Conservation (phyloP, 2,888 invertebrate species). For the Pristionchus entomophagus region DNA sequence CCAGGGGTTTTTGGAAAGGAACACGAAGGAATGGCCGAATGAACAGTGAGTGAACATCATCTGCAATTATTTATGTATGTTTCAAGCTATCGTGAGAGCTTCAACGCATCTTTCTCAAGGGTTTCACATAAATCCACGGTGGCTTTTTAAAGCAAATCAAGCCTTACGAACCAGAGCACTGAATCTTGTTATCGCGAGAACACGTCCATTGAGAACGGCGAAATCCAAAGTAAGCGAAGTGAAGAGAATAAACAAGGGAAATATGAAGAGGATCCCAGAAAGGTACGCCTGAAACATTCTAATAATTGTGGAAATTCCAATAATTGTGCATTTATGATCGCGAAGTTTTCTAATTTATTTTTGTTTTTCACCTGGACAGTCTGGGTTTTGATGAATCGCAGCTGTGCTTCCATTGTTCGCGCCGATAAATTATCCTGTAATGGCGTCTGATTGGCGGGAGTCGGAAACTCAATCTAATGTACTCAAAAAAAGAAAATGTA, state of each 20-base stretch:
- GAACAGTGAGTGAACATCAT: slow-evolving; percentile 8
- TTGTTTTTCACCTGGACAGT: background rate
- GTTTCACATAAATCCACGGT: background rate
- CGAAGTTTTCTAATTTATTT: too few species aligned
- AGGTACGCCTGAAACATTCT: background rate
- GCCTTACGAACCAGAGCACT: background rate
- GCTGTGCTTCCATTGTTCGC: background rate
- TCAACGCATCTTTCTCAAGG: background rate
- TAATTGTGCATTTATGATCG: background rate
- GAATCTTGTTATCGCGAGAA: background rate
- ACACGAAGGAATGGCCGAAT: background rate
- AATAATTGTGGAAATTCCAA: too few species aligned
- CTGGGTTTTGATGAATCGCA: background rate
- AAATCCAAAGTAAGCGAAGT: background rate
- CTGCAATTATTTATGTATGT: background rate
- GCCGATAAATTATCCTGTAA: background rate
- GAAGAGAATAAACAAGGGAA: background rate
- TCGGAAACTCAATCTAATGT: too few species aligned
- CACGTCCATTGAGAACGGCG: background rate
- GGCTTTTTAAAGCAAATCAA: background rate
- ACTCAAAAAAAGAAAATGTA: too few species aligned
- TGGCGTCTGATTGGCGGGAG: too few species aligned
- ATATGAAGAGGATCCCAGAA: background rate
- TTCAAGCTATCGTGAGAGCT: background rate
- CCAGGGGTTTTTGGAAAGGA: background rate